Percentiles rank a stretch among this genome's conserved stretches.
Evolutionary conservation across 2,113 vertebrate genomes (phyloP).

Genomic region (Microcebus ravelobensis): DNA sequence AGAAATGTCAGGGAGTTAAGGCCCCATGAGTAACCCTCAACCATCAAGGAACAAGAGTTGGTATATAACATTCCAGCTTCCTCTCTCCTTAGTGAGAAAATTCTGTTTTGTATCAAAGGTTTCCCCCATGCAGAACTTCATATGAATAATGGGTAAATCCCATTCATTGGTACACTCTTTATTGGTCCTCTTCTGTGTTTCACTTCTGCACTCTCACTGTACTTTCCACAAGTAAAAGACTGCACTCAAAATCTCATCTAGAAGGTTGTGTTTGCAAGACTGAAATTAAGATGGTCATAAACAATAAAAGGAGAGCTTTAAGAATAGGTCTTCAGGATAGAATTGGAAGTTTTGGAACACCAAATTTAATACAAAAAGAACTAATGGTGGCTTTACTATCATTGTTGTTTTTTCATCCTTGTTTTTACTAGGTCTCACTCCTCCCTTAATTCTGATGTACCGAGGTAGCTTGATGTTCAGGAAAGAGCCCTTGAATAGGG

Average conservation of each 20-base stretch:
- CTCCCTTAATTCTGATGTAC: not conserved
- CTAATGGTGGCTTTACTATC: not conserved
- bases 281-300: not conserved
- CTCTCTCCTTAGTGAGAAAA: not conserved
- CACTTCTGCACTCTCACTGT: not conserved
- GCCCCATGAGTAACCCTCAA: not conserved
- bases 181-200: not conserved
- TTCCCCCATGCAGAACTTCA: not conserved
- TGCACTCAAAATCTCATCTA: not conserved
- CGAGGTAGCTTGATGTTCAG: not conserved
- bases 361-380: not conserved
- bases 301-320: not conserved
- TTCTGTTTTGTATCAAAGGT: not conserved
- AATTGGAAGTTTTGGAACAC: not conserved
- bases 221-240: not conserved
- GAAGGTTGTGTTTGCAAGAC: not conserved
- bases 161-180: not conserved
- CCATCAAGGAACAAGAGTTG: not conserved
- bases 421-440: not conserved
- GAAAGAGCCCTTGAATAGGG: not conserved
- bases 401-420: not conserved
- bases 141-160: not conserved
- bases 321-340: not conserved
- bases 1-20: not conserved
- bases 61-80: not conserved